A percentile compares a stretch with the other conserved stretches of the same genome.
These are phyloP conservation scores for Pluvialis apricaria DNA, from an alignment of 2,113 vertebrate species.

Conservation along the genomic window DNA sequence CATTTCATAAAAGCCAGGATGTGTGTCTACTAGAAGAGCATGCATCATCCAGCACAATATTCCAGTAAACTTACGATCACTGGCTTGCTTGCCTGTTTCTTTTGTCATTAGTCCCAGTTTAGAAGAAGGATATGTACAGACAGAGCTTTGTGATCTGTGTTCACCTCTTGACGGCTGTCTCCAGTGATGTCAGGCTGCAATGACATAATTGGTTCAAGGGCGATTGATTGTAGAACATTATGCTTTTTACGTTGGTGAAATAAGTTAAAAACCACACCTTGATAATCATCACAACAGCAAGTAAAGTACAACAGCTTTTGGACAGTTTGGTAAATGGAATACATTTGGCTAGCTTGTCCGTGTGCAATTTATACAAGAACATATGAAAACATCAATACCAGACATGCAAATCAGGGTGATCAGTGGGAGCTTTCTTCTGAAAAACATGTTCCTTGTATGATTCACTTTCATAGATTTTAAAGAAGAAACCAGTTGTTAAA, in stretches of 20 bases:
- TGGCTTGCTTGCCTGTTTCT: not conserved
- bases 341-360: not conserved
- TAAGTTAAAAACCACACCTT: not conserved
- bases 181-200: not conserved
- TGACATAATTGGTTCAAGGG: not conserved
- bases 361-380: not conserved
- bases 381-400: not conserved
- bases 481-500: not conserved
- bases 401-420: not conserved
- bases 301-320: not conserved
- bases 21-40: not conserved
- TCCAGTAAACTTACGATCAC: not conserved
- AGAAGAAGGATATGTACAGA: not conserved
- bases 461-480: not conserved
- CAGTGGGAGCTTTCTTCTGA: not conserved
- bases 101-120: not conserved
- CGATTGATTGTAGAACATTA: not conserved
- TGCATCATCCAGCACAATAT: not conserved
- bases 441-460: not conserved
- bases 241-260: not conserved
- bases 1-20: not conserved
- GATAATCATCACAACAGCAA: not conserved
- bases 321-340: not conserved
- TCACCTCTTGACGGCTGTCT: not conserved
- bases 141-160: not conserved